phyloP scores from a whole-genome alignment of 2,888 invertebrate species.

The Acanthopleura granulata region DNA sequence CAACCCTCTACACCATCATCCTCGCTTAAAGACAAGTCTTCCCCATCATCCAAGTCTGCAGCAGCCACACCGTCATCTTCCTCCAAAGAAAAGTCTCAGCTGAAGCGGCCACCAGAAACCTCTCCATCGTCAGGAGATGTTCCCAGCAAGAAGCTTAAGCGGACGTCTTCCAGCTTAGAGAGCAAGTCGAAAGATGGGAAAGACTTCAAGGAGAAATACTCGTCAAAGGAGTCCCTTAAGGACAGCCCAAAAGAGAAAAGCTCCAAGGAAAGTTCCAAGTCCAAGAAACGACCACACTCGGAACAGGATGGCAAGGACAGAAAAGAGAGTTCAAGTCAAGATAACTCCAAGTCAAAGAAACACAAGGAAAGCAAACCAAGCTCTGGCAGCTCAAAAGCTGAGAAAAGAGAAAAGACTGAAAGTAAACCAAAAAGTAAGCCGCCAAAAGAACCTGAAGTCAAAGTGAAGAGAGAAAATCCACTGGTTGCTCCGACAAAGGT shows the following conservation, averaged over 20 bases:
- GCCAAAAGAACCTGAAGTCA: neutral
- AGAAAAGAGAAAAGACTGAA: constrained; percentile 3
- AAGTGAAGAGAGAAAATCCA: neutral
- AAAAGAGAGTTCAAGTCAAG: neutral
- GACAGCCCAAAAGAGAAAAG: constrained; percentile 17
- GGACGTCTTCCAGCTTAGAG: neutral
- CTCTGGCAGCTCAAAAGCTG: neutral
- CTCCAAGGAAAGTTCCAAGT: constrained; percentile 7
- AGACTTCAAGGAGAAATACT: neutral
- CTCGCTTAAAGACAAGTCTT: constrained; percentile 1
- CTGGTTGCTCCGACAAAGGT: neutral
- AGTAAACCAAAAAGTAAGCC: constrained; percentile 8
- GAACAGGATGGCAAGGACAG: constrained; percentile 1
- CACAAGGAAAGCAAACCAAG: neutral
- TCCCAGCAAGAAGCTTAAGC: constrained; percentile 6
- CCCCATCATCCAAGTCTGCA: constrained; percentile 23
- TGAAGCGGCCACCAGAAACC: constrained; percentile 8
- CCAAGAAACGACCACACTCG: constrained; percentile 8
- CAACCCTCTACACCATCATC: neutral
- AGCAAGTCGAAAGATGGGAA: neutral
- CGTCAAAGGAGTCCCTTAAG: neutral
- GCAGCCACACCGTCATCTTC: constrained; percentile 23
- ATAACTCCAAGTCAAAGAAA: neutral
- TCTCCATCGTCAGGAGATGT: neutral
- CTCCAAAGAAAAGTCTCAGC: constrained; percentile 21